Evolutionary conservation across 2,797 vertebrate genomes (phyloP).

Genomic region (Mastacembelus armatus): DNA sequence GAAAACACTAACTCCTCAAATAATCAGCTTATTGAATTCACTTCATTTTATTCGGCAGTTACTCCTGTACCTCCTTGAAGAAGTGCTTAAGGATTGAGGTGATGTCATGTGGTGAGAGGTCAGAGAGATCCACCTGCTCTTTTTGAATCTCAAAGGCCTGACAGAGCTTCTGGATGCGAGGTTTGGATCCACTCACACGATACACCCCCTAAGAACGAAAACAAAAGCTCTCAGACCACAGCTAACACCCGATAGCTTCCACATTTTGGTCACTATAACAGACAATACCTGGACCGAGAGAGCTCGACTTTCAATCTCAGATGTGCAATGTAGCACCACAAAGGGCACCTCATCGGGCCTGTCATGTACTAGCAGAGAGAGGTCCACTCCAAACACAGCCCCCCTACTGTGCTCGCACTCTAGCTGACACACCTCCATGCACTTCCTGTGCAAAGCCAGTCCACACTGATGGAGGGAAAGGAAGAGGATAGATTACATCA

Average conservation of each 20-base stretch:
- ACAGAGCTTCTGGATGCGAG: constrained; percentile 91
- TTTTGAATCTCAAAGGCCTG: constrained; percentile 91
- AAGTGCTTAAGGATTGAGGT: constrained; percentile 93
- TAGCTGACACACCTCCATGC: constrained; percentile 89
- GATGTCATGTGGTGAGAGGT: constrained; percentile 93
- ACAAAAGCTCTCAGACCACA: not conserved
- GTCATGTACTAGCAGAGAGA: constrained; percentile 83
- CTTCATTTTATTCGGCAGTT: not conserved
- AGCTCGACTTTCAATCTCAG: constrained; percentile 91
- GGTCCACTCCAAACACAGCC: constrained; percentile 87
- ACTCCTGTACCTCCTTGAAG: constrained; percentile 90
- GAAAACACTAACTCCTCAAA: not conserved
- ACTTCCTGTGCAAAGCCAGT: constrained; percentile 92
- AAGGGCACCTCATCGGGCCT: constrained; percentile 88
- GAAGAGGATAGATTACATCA: not conserved
- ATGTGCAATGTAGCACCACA: constrained; percentile 87
- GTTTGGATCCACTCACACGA: constrained; percentile 92
- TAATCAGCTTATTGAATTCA: not conserved
- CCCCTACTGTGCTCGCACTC: constrained; percentile 89
- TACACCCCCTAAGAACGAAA: constrained; percentile 88
- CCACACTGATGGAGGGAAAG: constrained; percentile 82
- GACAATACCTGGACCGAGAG: constrained; percentile 88
- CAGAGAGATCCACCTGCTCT: constrained; percentile 90
- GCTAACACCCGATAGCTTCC: not conserved
- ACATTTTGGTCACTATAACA: not conserved